Evolutionary conservation across 2,797 vertebrate species (phyloP).

Genomic region (Enteromius unitaeniatus): DNA sequence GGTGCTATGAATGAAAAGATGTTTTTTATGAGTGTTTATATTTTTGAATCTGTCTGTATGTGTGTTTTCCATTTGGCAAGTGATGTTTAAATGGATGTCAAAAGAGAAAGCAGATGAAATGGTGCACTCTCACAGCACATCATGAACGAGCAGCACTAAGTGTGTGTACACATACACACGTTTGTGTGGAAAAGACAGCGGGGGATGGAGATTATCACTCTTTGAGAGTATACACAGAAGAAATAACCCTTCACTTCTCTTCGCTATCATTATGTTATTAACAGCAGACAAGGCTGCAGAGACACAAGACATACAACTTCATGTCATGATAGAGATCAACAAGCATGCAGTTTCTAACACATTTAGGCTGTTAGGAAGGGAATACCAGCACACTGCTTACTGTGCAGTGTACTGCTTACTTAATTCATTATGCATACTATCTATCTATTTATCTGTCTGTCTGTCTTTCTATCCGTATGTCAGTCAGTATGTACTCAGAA

Average conservation of each 20-base stretch:
- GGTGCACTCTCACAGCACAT: slow-evolving; percentile 23
- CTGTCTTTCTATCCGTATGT: neutral
- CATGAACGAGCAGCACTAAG: slow-evolving; percentile 5
- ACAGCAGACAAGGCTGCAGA: slow-evolving; percentile 20
- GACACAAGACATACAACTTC: slow-evolving; percentile 8
- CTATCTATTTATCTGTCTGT: neutral
- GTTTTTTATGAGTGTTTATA: slow-evolving; percentile 18
- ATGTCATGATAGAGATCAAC: slow-evolving; percentile 31
- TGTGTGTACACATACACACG: slow-evolving; percentile 8
- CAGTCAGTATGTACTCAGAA: neutral
- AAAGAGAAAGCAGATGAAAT: slow-evolving; percentile 41
- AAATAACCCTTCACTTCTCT: slow-evolving; percentile 23
- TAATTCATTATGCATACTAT: neutral
- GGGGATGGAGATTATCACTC: slow-evolving; percentile 38
- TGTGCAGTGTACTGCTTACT: no score
- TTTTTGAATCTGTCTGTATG: slow-evolving; percentile 21
- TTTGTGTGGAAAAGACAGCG: slow-evolving; percentile 41
- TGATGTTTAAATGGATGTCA: slow-evolving; percentile 47
- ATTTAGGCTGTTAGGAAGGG: slow-evolving; percentile 1
- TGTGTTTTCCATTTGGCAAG: slow-evolving; percentile 43
- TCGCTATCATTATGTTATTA: slow-evolving; percentile 33
- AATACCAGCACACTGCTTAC: slow-evolving; percentile 4
- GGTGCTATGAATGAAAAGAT: slow-evolving; percentile 32
- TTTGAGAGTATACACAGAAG: slow-evolving; percentile 26
- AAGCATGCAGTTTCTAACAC: slow-evolving; percentile 18